Conservation (phyloP, 2,888 invertebrate genomes). For the Drosophila mulleri region DNA sequence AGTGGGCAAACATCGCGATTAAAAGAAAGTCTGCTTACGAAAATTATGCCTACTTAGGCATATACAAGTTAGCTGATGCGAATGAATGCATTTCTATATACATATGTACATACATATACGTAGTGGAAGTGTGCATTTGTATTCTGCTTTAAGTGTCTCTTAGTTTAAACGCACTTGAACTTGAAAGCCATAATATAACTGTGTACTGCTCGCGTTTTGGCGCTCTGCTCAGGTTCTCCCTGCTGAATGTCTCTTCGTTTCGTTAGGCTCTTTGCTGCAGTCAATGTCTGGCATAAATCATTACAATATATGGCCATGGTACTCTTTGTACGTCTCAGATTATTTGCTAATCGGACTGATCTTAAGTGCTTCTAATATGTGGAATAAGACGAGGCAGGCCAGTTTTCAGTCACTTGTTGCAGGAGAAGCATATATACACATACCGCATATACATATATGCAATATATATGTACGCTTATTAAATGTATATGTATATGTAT, state of each 20-base stretch:
- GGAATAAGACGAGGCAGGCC: constrained; percentile 33
- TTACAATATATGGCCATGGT: constrained; percentile 33
- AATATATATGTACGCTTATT: background rate
- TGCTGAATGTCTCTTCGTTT: constrained; percentile 25
- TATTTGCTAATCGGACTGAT: constrained; percentile 40
- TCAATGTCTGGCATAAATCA: constrained; percentile 32
- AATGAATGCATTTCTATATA: background rate
- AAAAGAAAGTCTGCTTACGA: constrained; percentile 27
- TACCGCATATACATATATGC: background rate
- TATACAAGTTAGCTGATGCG: background rate
- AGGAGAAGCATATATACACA: background rate
- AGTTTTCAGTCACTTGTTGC: constrained; percentile 27
- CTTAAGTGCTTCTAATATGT: constrained; percentile 44
- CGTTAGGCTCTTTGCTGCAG: constrained; percentile 8
- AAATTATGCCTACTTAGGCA: constrained; percentile 6
- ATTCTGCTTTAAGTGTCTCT: constrained; percentile 41
- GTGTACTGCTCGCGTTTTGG: constrained; percentile 15
- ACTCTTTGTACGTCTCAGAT: constrained; percentile 27
- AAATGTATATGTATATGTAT: background rate
- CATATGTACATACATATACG: background rate
- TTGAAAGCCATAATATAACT: constrained; percentile 59
- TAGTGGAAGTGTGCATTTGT: constrained; percentile 5
- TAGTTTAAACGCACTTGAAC: constrained; percentile 72
- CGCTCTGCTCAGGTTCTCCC: constrained; percentile 31
- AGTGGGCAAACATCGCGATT: constrained; percentile 17